Evolutionary conservation across 1,140 invertebrate genomes (phyloP).

Genomic region (Vollenhovia emeryi): DNA sequence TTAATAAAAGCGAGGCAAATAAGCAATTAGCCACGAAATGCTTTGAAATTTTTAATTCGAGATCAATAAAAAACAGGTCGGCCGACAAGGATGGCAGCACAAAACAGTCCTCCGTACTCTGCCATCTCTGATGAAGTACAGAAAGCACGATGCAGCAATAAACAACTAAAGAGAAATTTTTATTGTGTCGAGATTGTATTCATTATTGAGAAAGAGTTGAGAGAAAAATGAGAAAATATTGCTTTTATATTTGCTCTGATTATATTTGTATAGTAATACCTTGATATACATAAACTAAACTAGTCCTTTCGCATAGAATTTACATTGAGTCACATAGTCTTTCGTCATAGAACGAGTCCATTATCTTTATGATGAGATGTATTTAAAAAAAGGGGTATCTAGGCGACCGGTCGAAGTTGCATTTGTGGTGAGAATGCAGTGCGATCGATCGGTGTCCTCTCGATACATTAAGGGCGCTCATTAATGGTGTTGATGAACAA

Average conservation of each 20-base stretch:
- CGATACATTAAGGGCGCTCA: not conserved
- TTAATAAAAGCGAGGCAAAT: not conserved
- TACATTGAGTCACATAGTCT: not conserved
- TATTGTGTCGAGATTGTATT: not conserved
- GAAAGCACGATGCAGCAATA: not conserved
- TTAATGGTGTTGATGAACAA: not conserved
- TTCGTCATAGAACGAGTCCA: not conserved
- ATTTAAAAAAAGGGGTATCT: not conserved
- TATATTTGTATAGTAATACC: constrained; percentile 36
- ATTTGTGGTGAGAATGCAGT: constrained; percentile 68
- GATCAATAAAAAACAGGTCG: constrained; percentile 15
- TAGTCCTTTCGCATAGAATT: not conserved
- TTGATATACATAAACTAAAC: constrained; percentile 20
- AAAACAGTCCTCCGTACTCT: not conserved
- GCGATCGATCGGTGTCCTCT: constrained; percentile 13
- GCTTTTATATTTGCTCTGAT: constrained; percentile 22
- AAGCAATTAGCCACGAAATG: constrained; percentile 20
- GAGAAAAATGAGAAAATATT: not conserved
- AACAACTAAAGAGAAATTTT: constrained; percentile 15
- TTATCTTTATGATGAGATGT: not conserved
- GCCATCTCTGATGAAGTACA: constrained; percentile 25
- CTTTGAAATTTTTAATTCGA: constrained; percentile 18
- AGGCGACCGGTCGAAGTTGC: constrained; percentile 46
- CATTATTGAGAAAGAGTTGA: not conserved
- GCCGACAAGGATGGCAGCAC: constrained; percentile 31